A percentile compares a stretch with the other conserved stretches of the same genome.
Evolutionary conservation across 2,797 vertebrate genomes (phyloP).

Genomic region (Chelon auratus): DNA sequence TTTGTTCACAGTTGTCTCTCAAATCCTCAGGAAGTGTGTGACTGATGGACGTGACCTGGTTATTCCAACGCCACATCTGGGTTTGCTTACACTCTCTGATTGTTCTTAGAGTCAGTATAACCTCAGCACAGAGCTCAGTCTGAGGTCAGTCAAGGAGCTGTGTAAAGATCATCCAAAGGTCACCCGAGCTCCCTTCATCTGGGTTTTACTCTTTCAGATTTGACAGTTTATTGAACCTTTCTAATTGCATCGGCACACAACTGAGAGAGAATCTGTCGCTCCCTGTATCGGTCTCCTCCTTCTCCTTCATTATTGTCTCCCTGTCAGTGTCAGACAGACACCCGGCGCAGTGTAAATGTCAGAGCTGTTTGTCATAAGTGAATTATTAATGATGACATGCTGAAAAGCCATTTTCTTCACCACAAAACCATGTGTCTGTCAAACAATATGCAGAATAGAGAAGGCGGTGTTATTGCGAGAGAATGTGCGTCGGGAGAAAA

Average conservation of each 20-base stretch:
- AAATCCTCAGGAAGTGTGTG: slow-evolving; percentile 1
- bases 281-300: slow-evolving; percentile 32
- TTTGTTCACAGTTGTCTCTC: slow-evolving; percentile 9
- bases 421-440: slow-evolving; percentile 68
- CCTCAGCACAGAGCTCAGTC: slow-evolving; percentile 17
- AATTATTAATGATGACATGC: slow-evolving; percentile 86
- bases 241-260: slow-evolving; percentile 63
- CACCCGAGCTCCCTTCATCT: slow-evolving; percentile 33
- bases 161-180: slow-evolving; percentile 64
- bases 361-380: slow-evolving; percentile 82
- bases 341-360: slow-evolving; percentile 82
- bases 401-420: slow-evolving; percentile 78
- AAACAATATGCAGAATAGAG: slow-evolving; percentile 35
- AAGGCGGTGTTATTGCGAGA: slow-evolving; percentile 9
- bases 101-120: neutral
- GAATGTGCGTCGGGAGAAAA: slow-evolving; percentile 5
- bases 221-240: slow-evolving; percentile 56
- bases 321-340: slow-evolving; percentile 71
- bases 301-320: slow-evolving; percentile 70
- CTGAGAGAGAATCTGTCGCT: slow-evolving; percentile 43
- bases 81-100: neutral
- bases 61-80: neutral
- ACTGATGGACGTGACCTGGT: neutral
- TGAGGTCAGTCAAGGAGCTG: slow-evolving; percentile 31
- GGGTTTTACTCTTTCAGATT: slow-evolving; percentile 42